Evolutionary conservation across 2,888 invertebrate species (phyloP).

Genomic region (Drosophila longiperda): DNA sequence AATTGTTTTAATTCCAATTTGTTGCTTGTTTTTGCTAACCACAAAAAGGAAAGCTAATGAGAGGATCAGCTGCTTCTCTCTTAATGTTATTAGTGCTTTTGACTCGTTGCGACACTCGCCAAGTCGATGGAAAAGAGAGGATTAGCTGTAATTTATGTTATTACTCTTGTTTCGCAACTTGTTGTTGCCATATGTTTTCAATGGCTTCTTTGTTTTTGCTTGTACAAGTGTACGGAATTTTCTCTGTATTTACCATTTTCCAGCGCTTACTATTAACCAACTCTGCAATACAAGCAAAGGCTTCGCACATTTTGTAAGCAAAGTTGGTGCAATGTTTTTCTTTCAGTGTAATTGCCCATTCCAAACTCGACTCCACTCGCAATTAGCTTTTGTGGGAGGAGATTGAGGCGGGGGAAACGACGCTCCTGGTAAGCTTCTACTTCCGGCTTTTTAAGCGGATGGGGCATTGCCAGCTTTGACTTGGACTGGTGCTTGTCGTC

Average conservation of each 20-base stretch:
- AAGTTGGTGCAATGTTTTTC: neutral
- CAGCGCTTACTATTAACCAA: neutral
- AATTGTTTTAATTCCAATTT: neutral
- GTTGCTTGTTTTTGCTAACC: neutral
- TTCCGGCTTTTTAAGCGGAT: slow-evolving; percentile 15
- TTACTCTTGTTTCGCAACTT: neutral
- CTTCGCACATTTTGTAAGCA: neutral
- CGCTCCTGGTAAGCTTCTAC: neutral
- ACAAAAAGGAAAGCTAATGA: neutral
- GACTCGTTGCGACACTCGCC: neutral
- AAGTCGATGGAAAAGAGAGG: neutral
- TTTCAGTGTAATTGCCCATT: slow-evolving; percentile 14
- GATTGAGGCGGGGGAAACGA: neutral
- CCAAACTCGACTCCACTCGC: slow-evolving; percentile 14
- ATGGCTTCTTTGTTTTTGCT: neutral
- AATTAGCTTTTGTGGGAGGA: slow-evolving; percentile 25
- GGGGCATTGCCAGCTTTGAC: slow-evolving; percentile 12
- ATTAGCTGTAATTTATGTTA: neutral
- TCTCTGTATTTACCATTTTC: neutral
- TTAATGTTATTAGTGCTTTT: no score
- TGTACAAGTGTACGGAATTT: neutral
- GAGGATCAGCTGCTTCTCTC: neutral
- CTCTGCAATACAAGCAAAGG: no score
- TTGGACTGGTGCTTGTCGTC: slow-evolving; percentile 15
- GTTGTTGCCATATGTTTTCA: neutral